phyloP scores from a whole-genome alignment of 2,797 vertebrate genomes.

The Botia kubotai region DNA sequence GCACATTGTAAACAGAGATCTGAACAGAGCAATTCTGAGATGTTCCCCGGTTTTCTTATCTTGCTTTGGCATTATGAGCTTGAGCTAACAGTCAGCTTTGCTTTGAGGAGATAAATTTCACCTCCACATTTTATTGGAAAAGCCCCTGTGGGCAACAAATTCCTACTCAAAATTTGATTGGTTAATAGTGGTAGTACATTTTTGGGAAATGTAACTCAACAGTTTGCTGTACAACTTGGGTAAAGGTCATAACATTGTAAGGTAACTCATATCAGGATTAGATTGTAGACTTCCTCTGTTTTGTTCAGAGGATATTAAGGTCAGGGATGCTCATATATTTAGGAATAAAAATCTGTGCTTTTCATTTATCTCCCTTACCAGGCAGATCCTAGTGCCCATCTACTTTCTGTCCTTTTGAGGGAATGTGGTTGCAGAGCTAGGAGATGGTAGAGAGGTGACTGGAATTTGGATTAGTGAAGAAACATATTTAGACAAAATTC shows the following conservation, averaged over 20 bases:
- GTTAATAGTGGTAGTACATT: background rate
- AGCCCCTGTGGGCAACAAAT: background rate
- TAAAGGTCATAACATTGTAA: background rate
- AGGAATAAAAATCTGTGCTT: slow-evolving; percentile 10
- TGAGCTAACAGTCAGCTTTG: background rate
- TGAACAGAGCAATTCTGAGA: too few relatives aligned
- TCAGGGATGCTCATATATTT: slow-evolving; percentile 14
- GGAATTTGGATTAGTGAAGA: slow-evolving; percentile 17
- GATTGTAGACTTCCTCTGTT: background rate
- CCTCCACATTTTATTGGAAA: background rate
- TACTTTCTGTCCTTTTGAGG: background rate
- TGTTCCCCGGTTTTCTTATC: background rate
- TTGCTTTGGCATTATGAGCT: background rate
- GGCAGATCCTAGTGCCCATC: slow-evolving; percentile 10
- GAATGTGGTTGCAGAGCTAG: background rate
- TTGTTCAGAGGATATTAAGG: background rate
- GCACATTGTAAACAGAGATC: background rate
- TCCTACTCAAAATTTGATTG: background rate
- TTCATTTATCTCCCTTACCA: background rate
- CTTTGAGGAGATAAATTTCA: background rate
- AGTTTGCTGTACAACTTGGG: background rate
- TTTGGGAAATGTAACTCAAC: background rate
- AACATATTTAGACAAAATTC: slow-evolving; percentile 59
- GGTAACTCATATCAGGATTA: background rate
- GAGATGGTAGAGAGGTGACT: background rate